Base-by-base conservation (phyloP, 2,113 vertebrate genomes). In the Beaufortia kweichowensis region DNA sequence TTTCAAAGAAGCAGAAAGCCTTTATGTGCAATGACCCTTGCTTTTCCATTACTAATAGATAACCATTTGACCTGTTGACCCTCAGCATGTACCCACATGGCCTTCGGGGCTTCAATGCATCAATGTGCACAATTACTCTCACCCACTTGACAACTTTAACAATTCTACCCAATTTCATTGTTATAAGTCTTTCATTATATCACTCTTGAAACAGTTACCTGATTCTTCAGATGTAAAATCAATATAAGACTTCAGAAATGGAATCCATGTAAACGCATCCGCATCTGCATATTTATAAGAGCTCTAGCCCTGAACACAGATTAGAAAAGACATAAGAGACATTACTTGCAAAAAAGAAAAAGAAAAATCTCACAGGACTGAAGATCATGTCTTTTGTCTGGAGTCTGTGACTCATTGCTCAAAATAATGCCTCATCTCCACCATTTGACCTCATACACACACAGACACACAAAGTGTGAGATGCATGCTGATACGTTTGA, bases 11-110 rank as follows among this genome's bases (percentile, higher is more conserved):
- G 1, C 48, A 9, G 50, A 29, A 15, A 21, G 65, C 26, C 24
- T 6, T 23, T n/a, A 53, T 55, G 46, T 19, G 29, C 17, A 68
- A 14, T 68, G 26, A 68, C 26, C 19, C 64, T 46, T n/a, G 53
- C 14, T 29, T 26, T 9, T 61, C 46, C 19, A 56, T 56, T 41
- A 69, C 19, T 78, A 50, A 70, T 71, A 21, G 24, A 23, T 19
- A 48, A 24, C 24, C 5, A 19, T 62, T 78, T 78, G 76, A 63
- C 66, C 43, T 61, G 65, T 11, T 33, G 43, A 70, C 76, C 76
- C 55, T 26, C 55, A 59, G 17, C 21, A 48, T 23, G 9, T 31
- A 60, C 29, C 31, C 21, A 50, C 43, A 24, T 28, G 12, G 31
- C 31, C 68, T 71, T 69, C 3, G 55, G 64, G 55, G 26, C 26